Conservation (phyloP, 2,888 invertebrate genomes). For the Sclerodermus sp. region DNA sequence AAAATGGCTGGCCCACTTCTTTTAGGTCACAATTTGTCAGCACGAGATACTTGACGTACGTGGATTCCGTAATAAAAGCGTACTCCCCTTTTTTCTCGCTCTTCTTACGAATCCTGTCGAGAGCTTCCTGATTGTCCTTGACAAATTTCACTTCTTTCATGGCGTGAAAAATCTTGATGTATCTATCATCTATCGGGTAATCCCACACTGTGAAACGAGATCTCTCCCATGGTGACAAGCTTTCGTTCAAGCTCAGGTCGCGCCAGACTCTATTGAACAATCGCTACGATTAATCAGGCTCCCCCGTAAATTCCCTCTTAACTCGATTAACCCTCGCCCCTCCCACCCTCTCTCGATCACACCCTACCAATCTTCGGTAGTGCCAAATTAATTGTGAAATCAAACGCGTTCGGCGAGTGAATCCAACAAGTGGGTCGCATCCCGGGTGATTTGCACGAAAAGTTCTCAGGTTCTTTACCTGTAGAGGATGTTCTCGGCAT, state of each 20-base stretch:
- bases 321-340: too few species aligned
- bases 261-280: conserved; percentile 83
- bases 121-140: conserved; percentile 74
- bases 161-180: conserved; percentile 98
- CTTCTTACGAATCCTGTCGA: conserved; percentile 53
- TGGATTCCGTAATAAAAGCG: conserved; percentile 93
- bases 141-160: conserved; percentile 87
- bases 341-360: too few species aligned
- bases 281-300: not conserved
- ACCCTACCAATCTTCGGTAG: too few species aligned
- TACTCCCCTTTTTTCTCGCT: conserved; percentile 71
- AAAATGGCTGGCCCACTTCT: conserved; percentile 95
- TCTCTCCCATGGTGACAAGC: conserved; percentile 83
- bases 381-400: too few species aligned
- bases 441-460: not conserved
- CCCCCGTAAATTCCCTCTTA: too few species aligned
- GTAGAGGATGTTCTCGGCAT: conserved; percentile 91
- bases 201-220: conserved; percentile 98
- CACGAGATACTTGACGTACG: conserved; percentile 81
- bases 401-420: too few species aligned
- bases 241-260: conserved; percentile 95
- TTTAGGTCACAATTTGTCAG: conserved; percentile 86
- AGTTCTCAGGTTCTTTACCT: conserved; percentile 64
- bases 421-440: too few species aligned
- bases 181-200: conserved; percentile 97